Evolutionary conservation across 2,797 vertebrate genomes (phyloP).

Genomic region (Melanotaenia boesemani): DNA sequence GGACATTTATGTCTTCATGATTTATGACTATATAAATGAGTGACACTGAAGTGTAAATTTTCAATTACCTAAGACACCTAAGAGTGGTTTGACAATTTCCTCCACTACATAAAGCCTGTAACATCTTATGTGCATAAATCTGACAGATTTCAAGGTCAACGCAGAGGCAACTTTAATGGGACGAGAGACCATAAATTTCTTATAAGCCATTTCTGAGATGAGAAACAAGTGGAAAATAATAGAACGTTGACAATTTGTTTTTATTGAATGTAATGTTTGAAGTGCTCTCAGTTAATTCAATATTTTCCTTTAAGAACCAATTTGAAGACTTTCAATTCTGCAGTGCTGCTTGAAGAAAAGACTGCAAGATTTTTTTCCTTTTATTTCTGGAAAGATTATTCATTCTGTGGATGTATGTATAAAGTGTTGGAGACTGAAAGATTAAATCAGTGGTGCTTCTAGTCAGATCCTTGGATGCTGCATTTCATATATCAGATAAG

Average conservation of each 20-base stretch:
- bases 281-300: background rate
- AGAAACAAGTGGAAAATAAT: conserved; percentile 1
- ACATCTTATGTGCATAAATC: conserved; percentile 38
- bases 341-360: background rate
- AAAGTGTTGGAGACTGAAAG: background rate
- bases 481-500: conserved; percentile 25
- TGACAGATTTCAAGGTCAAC: conserved; percentile 45
- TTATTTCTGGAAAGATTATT: too few relatives aligned
- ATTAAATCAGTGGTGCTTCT: conserved; percentile 20
- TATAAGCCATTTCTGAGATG: conserved; percentile 10
- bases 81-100: conserved; percentile 21
- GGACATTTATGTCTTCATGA: conserved; percentile 42
- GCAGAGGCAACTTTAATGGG: conserved; percentile 26
- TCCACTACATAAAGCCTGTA: conserved; percentile 16
- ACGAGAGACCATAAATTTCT: conserved; percentile 29
- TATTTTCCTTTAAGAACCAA: background rate
- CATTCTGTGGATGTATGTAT: too few relatives aligned
- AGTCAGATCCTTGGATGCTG: conserved; percentile 10
- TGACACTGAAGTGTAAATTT: conserved; percentile 38
- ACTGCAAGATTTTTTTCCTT: too few relatives aligned
- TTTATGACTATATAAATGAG: conserved; percentile 41
- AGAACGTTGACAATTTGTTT: background rate
- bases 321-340: background rate
- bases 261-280: background rate
- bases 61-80: conserved; percentile 40